Percentiles rank a stretch among this genome's conserved stretches.
phyloP scores from a whole-genome alignment of 2,888 invertebrate species.

The Endomychus coccineus region DNA sequence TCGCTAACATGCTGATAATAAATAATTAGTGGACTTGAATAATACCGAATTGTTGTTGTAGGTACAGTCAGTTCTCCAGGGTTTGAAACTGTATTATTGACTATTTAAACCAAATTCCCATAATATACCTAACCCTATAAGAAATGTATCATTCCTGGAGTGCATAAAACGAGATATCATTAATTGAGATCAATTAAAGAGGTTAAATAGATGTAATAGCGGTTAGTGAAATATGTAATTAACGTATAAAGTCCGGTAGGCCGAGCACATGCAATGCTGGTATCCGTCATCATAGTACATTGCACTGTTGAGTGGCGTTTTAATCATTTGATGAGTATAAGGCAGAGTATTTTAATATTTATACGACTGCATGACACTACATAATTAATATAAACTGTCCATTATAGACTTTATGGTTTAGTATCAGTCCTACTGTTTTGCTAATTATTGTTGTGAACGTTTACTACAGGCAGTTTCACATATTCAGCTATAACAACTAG shows the following conservation, averaged over 20 bases:
- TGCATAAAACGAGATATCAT: conserved; percentile 29
- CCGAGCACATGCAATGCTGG: conserved; percentile 12
- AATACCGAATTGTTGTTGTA: too few species aligned
- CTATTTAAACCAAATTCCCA: too few species aligned
- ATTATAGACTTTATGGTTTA: too few species aligned
- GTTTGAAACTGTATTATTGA: too few species aligned
- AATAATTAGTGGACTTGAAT: too few species aligned
- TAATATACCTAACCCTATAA: conserved; percentile 16
- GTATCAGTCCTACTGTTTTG: too few species aligned
- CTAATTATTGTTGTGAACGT: too few species aligned
- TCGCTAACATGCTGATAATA: too few species aligned
- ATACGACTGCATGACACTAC: conserved; percentile 17
- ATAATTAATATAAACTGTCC: conserved; percentile 21
- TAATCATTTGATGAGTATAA: conserved; percentile 23
- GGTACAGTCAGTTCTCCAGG: too few species aligned
- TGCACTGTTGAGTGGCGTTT: conserved; percentile 23
- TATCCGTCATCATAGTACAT: conserved; percentile 21
- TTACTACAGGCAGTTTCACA: too few species aligned
- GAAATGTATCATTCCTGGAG: conserved; percentile 29
- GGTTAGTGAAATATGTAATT: conserved; percentile 37
- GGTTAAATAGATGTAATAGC: conserved; percentile 41
- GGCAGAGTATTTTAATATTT: conserved; percentile 23
- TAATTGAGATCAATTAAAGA: conserved; percentile 41
- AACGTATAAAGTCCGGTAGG: conserved; percentile 27
- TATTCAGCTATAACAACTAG: too few species aligned